Conservation (phyloP, 2,113 vertebrate species). For the Cebus imitator region DNA sequence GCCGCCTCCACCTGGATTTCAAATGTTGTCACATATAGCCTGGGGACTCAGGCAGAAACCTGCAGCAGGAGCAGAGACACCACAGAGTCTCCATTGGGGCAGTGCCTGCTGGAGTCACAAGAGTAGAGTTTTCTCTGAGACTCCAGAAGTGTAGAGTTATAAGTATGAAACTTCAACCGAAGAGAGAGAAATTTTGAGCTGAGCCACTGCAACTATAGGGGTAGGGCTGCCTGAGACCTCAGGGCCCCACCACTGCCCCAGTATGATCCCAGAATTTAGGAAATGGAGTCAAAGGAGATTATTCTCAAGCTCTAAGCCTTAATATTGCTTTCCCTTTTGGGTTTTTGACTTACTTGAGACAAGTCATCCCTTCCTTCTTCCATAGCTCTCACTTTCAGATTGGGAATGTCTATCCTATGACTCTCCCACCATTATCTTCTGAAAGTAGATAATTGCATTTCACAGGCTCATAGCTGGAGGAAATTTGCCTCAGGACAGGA, state of each 20-base stretch:
- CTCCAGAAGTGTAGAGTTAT: not conserved
- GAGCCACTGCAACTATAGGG: not conserved
- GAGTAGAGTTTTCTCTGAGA: not conserved
- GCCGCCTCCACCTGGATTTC: not conserved
- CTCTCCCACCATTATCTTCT: not conserved
- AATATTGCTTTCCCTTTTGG: not conserved
- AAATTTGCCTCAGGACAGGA: not conserved
- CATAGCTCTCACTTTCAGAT: not conserved
- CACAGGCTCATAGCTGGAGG: not conserved
- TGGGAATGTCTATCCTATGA: not conserved
- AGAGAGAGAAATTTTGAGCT: not conserved
- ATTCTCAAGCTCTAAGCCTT: not conserved
- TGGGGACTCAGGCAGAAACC: not conserved
- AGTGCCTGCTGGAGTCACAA: not conserved
- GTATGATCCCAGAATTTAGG: not conserved
- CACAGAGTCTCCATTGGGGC: not conserved
- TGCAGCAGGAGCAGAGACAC: not conserved
- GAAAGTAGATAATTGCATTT: not conserved
- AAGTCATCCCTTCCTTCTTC: not conserved
- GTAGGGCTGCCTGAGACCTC: not conserved
- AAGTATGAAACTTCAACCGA: not conserved
- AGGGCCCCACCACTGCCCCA: not conserved
- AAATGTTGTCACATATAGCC: not conserved
- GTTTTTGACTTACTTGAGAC: not conserved
- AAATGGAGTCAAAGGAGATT: not conserved